Base-by-base conservation (phyloP, 2,888 invertebrate genomes). In the Cylloceria caligata region DNA sequence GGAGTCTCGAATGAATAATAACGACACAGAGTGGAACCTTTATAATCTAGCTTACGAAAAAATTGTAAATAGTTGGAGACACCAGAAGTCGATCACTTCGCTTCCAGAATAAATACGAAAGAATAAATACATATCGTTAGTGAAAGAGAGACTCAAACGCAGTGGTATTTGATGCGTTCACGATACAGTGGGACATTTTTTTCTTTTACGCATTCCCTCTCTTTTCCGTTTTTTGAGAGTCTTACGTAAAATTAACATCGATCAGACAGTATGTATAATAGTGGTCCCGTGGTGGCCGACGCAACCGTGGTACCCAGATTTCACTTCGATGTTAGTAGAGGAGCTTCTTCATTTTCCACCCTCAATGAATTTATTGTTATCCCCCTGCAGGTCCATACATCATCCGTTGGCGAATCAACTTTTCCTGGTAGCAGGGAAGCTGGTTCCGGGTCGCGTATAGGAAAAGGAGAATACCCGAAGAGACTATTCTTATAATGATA, bases 361-460 rank as follows among this genome's bases (percentile, higher is more conserved):
- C 0, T 55, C 62, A 27, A 11, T 9, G 9, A 3, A 67, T 30
- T 24, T 72, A 11, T 65, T 83, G 36, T 27, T 65, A 24, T 80
- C 67, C 68, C 68, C 80, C 47, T 80, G 67, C 60, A 74, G 73
- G 39, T 80, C 60, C 21, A 49, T 80, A 1, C 68, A 72, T 5
- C 89, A 88, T 45, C 88, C 88, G 39, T 55, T 81, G 67, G 68
- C 71, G 52, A 62, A 42, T 49, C 83, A 81, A n/a, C 84, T 89
- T 87, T 81, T 86, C 84, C 87, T 90, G 85, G 85, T 87, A 60
- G 89, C 30, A n/a, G n/a, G n/a, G n/a, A n/a, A n/a, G n/a, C n/a
- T n/a, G n/a, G n/a, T n/a, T n/a, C n/a, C n/a, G n/a, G n/a, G n/a
- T n/a, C n/a, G n/a, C n/a, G n/a, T n/a, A n/a, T n/a, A n/a, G n/a